Evolutionary conservation across 2,888 invertebrate genomes (phyloP).

Genomic region (Papilio elwesi): DNA sequence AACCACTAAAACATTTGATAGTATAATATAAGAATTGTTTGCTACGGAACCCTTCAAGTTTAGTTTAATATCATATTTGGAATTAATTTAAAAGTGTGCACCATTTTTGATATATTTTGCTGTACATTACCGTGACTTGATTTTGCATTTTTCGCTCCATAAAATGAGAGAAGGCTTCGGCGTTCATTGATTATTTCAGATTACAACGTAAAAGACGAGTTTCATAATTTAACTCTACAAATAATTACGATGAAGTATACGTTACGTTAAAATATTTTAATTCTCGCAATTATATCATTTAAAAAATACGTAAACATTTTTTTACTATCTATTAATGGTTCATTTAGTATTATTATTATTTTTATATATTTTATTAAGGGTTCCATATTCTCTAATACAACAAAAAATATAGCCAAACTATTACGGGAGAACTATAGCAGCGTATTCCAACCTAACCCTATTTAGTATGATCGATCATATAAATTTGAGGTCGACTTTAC

Average conservation of each 20-base stretch:
- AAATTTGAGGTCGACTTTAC: no score
- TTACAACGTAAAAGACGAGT: constrained; percentile 30
- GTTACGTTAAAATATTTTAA: background rate
- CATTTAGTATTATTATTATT: no score
- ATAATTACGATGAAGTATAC: constrained; percentile 7
- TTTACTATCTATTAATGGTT: no score
- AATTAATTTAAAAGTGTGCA: constrained; percentile 1
- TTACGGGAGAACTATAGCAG: no score
- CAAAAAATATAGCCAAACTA: no score
- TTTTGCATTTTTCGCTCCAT: constrained; percentile 23
- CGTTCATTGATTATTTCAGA: constrained; percentile 37
- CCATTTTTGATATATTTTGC: constrained; percentile 26
- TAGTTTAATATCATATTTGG: constrained; percentile 1
- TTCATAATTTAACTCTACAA: constrained; percentile 22
- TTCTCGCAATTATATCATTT: no score
- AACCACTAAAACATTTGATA: background rate
- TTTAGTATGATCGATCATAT: no score
- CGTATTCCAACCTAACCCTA: no score
- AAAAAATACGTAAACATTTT: no score
- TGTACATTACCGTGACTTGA: constrained; percentile 28
- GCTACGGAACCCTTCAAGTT: constrained; percentile 14
- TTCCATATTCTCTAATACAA: no score
- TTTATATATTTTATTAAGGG: no score
- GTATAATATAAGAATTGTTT: background rate
- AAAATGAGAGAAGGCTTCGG: constrained; percentile 26